Evolutionary conservation across 2,888 invertebrate genomes (phyloP), one percentile per base, ranked within the genome.

Genomic region (Eudemis profundana): DNA sequence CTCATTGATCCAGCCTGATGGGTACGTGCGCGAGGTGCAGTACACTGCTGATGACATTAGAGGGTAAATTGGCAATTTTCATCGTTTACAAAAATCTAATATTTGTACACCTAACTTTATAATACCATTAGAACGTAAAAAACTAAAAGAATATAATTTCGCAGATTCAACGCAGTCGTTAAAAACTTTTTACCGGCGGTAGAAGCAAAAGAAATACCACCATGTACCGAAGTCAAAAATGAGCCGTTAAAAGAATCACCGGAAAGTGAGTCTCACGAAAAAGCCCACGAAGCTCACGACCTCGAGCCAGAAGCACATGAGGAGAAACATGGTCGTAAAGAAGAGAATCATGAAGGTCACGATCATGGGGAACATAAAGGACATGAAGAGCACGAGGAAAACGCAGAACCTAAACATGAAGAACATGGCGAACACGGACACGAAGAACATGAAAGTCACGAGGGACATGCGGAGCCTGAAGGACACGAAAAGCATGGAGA

Each of bases 1-100:
- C 78, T 88, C 93, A 1, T 85, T 93, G 57, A 78, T 93, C 29
- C 93, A 93, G 78, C 93, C 93, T 4, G 93, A 93, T 72, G 93
- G 93, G 64, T 89, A 89, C 65, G 77, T 90, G 44, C 86, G 93
- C 21, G 92, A 93, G 73, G 93, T 93, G 7, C 84, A 91, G 72
- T 93, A 93, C 74, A 88, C 89, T 38, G 93, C 93, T 66, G 93
- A 93, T 72, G 91, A 93, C 66, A 75, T 88, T 63, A 85, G 82
- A 75, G 94, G 94, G 88, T 88, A 82, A 79, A 67, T n/a, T n/a
- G n/a, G n/a, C n/a, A n/a, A n/a, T n/a, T n/a, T n/a, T n/a, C n/a
- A n/a, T n/a, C n/a, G n/a, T n/a, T n/a, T n/a, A n/a, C n/a, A n/a
- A n/a, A n/a, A n/a, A n/a, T n/a, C n/a, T n/a, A n/a, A n/a, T n/a